phyloP scores from a whole-genome alignment of 2,888 invertebrate genomes.

The Cataglyphis cursor region DNA sequence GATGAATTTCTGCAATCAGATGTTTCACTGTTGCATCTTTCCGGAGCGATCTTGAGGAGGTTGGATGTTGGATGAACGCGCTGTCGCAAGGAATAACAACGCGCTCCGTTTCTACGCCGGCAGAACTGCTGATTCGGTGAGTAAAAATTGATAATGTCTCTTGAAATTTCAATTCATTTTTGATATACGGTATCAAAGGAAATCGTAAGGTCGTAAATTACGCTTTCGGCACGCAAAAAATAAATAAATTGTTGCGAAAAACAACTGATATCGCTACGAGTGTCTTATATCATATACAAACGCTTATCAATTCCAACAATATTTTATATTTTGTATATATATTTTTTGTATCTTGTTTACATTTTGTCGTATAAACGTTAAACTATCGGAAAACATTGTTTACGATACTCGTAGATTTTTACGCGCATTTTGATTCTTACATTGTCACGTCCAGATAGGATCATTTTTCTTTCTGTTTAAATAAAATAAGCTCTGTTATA shows the following conservation, averaged over 20 bases:
- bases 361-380: not conserved
- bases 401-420: not conserved
- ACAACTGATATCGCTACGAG: not conserved
- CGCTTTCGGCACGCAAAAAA: not conserved
- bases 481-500: not conserved
- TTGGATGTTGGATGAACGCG: constrained; percentile 68
- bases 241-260: not conserved
- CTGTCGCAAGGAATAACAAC: constrained; percentile 72
- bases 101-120: constrained; percentile 40
- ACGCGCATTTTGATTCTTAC: not conserved
- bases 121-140: constrained; percentile 63
- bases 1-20: constrained; percentile 19
- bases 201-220: not conserved
- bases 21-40: constrained; percentile 34
- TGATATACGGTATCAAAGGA: not conserved
- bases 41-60: constrained; percentile 67
- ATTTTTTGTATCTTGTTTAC: not conserved
- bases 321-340: no score
- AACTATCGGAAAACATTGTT: not conserved
- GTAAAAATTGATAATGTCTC: constrained; percentile 26
- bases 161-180: not conserved
- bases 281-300: not conserved
- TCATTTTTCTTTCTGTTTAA: not conserved
- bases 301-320: not conserved
- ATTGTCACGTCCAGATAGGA: not conserved